Percentiles rank a stretch among this genome's conserved stretches.
phyloP scores from a whole-genome alignment of 2,113 vertebrate species.

The Urocolius indicus region DNA sequence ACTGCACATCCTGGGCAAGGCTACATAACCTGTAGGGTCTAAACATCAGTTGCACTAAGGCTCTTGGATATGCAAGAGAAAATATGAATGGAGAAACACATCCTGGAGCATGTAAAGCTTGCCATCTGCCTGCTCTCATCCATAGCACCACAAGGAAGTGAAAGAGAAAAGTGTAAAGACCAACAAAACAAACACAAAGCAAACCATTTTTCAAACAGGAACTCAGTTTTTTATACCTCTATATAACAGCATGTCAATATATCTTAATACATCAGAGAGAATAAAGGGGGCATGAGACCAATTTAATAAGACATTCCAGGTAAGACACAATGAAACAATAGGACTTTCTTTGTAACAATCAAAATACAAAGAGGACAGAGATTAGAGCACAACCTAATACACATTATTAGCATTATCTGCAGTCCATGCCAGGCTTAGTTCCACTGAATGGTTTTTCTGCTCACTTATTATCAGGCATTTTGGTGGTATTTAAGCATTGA shows the following conservation, averaged over 20 bases:
- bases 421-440: neutral
- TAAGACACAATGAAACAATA: neutral
- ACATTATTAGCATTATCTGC: neutral
- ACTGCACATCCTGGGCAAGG: neutral
- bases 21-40: neutral
- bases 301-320: neutral
- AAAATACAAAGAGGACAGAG: neutral
- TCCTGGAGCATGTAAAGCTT: neutral
- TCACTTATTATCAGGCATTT: neutral
- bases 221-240: neutral
- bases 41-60: neutral
- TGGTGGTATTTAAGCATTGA: neutral
- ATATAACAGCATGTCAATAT: neutral
- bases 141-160: neutral
- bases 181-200: neutral
- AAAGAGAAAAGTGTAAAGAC: neutral
- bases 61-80: neutral
- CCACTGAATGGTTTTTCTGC: neutral
- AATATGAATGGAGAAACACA: neutral
- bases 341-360: neutral
- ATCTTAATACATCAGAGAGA: neutral
- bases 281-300: neutral
- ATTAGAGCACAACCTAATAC: neutral
- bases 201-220: neutral
- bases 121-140: neutral